Evolutionary conservation across 2,113 vertebrate genomes (phyloP).

Genomic region (Hyaena hyaena): DNA sequence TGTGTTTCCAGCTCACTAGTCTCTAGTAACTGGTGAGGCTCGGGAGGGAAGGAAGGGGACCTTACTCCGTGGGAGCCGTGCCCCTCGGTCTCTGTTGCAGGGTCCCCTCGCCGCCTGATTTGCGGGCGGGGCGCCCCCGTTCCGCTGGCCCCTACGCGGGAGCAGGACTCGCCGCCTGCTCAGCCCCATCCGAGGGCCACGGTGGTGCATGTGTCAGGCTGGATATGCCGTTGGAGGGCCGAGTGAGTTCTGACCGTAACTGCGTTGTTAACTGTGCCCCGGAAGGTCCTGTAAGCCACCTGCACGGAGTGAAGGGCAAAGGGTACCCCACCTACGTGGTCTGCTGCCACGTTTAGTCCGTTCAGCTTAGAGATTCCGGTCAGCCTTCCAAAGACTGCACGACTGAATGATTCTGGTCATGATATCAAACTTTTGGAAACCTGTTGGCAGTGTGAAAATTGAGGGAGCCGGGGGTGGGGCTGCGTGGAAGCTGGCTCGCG

Average conservation of each 20-base stretch:
- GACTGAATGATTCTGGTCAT: neutral
- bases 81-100: neutral
- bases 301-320: neutral
- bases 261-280: constrained; percentile 14
- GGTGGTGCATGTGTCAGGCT: neutral
- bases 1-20: constrained; percentile 84
- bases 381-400: constrained; percentile 10
- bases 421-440: constrained; percentile 50
- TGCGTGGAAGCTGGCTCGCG: neutral
- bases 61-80: neutral
- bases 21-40: constrained; percentile 84
- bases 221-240: neutral
- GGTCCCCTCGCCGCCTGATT: neutral
- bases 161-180: neutral
- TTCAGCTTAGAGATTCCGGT: neutral
- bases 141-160: neutral
- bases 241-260: constrained; percentile 44
- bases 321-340: neutral
- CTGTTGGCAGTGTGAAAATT: constrained; percentile 10
- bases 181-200: neutral
- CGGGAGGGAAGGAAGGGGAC: constrained; percentile 78
- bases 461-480: neutral
- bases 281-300: neutral
- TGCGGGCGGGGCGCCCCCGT: neutral
- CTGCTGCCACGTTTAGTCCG: neutral